A percentile compares a stretch with the other conserved stretches of the same genome.
These are phyloP conservation scores for Zygogramma bicolorata DNA, from an alignment of 2,888 invertebrate species.

Conservation along the genomic window DNA sequence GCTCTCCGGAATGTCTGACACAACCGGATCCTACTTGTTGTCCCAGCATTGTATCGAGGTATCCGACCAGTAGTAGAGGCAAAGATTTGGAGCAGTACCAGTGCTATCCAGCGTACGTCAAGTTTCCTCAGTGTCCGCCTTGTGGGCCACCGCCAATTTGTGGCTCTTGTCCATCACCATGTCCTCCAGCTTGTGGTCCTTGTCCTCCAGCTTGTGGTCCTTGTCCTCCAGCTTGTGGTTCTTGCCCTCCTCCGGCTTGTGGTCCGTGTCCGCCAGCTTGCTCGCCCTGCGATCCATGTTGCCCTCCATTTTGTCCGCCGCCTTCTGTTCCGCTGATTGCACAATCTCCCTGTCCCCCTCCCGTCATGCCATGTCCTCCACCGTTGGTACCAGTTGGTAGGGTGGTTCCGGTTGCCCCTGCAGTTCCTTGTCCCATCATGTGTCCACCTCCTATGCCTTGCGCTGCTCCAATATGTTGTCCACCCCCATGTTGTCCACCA, in stretches of 20 bases:
- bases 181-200: constrained; percentile 38
- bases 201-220: constrained; percentile 42
- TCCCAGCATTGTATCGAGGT: constrained; percentile 59
- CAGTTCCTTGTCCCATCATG: constrained; percentile 52
- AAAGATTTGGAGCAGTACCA: constrained; percentile 58
- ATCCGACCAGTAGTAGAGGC: constrained; percentile 55
- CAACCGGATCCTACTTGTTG: constrained; percentile 67
- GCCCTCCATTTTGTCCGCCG: constrained; percentile 51
- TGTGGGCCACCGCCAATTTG: constrained; percentile 16
- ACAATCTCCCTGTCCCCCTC: constrained; percentile 58
- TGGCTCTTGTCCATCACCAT: constrained; percentile 17
- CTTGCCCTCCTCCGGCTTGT: constrained; percentile 31
- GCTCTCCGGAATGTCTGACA: constrained; percentile 66
- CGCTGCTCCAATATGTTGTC: constrained; percentile 42
- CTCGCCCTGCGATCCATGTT: constrained; percentile 57
- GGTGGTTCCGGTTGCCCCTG: constrained; percentile 53
- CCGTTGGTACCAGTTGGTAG: constrained; percentile 56
- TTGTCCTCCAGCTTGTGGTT: constrained; percentile 17
- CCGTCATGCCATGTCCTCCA: constrained; percentile 55
- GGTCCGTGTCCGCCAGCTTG: constrained; percentile 32
- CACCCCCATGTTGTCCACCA: constrained; percentile 33
- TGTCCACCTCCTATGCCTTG: constrained; percentile 54
- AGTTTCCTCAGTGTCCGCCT: constrained; percentile 52
- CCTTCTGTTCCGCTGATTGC: constrained; percentile 57
- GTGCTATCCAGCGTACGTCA: constrained; percentile 61